These are phyloP conservation scores for Entomobrya multifasciata DNA, from an alignment of 2,888 invertebrate species.

Conservation along the genomic window DNA sequence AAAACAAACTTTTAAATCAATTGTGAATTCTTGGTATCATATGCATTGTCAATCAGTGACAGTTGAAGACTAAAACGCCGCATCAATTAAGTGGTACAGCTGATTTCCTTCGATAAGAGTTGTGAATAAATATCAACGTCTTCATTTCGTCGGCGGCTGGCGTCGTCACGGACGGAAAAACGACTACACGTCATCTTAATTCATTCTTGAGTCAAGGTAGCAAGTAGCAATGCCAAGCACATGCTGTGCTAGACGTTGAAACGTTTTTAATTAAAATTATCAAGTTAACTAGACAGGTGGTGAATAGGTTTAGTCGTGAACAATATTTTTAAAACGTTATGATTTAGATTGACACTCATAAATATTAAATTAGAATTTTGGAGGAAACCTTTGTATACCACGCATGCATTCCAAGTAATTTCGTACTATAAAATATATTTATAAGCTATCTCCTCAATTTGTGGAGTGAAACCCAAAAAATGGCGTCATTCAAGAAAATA, in stretches of 20 bases:
- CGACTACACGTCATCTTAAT: no score
- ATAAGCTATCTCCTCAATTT: no score
- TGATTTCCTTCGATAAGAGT: background rate
- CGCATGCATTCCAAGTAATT: conserved; percentile 44
- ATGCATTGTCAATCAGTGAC: no score
- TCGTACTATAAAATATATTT: conserved; percentile 6
- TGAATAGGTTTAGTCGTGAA: no score
- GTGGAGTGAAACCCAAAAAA: conserved; percentile 3
- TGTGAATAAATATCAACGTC: no score
- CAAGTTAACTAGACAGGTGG: background rate
- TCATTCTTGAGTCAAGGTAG: no score
- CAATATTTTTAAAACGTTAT: background rate
- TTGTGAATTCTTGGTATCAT: no score
- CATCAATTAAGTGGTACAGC: no score
- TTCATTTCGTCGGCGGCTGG: no score
- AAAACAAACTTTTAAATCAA: no score
- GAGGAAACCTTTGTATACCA: background rate
- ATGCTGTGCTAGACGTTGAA: background rate
- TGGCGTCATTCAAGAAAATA: conserved; percentile 66
- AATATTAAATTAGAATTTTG: background rate
- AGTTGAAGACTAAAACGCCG: no score
- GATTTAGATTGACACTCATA: background rate
- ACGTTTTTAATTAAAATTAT: background rate
- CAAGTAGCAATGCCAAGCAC: background rate
- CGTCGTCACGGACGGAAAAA: background rate